These are phyloP conservation scores for Tethea ocularis DNA, from an alignment of 2,888 invertebrate genomes.

Conservation along the genomic window DNA sequence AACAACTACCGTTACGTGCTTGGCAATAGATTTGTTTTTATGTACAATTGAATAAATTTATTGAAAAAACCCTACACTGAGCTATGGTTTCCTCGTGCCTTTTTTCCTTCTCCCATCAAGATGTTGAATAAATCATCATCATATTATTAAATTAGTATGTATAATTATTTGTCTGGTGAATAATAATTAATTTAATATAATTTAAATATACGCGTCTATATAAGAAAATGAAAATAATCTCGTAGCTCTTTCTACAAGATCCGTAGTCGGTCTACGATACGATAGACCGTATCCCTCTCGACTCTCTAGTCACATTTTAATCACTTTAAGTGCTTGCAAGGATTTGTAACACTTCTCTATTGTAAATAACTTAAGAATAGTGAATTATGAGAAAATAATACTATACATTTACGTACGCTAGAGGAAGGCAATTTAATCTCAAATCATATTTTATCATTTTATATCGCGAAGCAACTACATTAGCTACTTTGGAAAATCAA, in stretches of 20 bases:
- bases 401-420: conserved; percentile 24
- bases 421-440: conserved; percentile 34
- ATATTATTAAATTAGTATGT: too few species aligned
- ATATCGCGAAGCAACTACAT: not conserved
- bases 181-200: too few species aligned
- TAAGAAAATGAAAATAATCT: conserved; percentile 12
- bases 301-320: conserved; percentile 68
- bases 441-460: conserved; percentile 20
- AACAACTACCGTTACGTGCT: too few species aligned
- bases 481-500: conserved; percentile 14
- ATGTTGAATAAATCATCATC: too few species aligned
- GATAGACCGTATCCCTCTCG: conserved; percentile 31
- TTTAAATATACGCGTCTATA: not conserved
- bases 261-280: conserved; percentile 48
- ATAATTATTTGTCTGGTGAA: too few species aligned
- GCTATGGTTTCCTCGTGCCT: too few species aligned
- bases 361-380: conserved; percentile 65
- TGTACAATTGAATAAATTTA: too few species aligned
- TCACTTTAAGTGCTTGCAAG: conserved; percentile 77
- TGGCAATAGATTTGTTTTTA: too few species aligned
- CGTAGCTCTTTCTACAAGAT: conserved; percentile 32
- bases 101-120: too few species aligned
- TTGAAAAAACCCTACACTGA: too few species aligned
- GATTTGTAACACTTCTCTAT: conserved; percentile 71
- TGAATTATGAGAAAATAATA: conserved; percentile 47